phyloP scores from a whole-genome alignment of 2,113 vertebrate genomes.

The Reinhardtius hippoglossoides region DNA sequence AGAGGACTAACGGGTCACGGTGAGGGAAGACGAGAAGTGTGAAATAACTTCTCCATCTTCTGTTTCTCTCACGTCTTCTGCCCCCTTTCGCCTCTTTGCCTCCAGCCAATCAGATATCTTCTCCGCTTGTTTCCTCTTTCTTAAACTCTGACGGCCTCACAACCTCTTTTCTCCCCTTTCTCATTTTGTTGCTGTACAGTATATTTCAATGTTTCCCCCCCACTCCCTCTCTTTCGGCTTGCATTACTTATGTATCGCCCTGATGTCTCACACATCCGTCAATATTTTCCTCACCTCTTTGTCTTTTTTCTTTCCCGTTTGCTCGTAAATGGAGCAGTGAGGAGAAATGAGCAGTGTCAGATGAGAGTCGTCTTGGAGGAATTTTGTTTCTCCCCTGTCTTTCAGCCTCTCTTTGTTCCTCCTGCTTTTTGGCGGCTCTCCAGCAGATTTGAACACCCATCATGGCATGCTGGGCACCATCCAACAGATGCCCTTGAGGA shows the following conservation, averaged over 20 bases:
- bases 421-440: constrained; percentile 73
- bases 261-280: constrained; percentile 23
- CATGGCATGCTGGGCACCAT: constrained; percentile 61
- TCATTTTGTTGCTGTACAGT: not conserved
- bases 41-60: constrained; percentile 45
- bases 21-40: constrained; percentile 8
- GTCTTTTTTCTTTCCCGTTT: constrained; percentile 25
- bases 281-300: constrained; percentile 6
- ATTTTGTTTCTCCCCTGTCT: constrained; percentile 57
- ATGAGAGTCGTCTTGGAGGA: constrained; percentile 53
- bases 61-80: constrained; percentile 21
- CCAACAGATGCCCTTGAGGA: constrained; percentile 78
- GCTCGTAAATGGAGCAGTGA: constrained; percentile 41
- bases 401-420: constrained; percentile 2
- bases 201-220: not conserved
- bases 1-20: too few species aligned
- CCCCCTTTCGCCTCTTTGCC: not conserved
- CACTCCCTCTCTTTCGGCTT: not conserved
- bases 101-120: too few species aligned
- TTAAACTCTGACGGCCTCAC: too few species aligned
- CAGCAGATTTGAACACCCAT: constrained; percentile 80
- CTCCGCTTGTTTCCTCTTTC: too few species aligned
- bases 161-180: not conserved
- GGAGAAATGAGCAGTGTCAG: constrained; percentile 50
- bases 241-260: constrained; percentile 7